Conservation (phyloP, 64 coral and sea anemone species). For the Porites lutea region DNA sequence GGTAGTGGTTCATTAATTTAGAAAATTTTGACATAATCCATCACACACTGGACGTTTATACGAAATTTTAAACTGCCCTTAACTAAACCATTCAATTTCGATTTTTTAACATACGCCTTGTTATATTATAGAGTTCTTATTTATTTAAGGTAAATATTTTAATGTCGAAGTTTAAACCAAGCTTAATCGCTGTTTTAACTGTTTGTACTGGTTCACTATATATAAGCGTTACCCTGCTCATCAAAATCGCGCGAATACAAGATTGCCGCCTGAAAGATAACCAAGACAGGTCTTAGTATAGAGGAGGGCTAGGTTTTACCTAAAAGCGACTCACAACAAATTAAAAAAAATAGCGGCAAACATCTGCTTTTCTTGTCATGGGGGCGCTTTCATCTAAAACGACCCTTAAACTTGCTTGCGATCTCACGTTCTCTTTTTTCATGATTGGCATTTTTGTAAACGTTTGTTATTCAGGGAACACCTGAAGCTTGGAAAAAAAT, state of each 20-base stretch:
- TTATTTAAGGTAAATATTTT: constrained; percentile 28
- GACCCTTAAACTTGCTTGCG: not conserved
- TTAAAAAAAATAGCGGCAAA: constrained; percentile 4
- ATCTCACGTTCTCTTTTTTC: constrained; percentile 4
- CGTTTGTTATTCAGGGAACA: not conserved
- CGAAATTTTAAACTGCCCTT: not conserved
- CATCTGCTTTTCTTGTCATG: constrained; percentile 8
- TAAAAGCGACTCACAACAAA: not conserved
- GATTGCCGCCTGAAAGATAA: not conserved
- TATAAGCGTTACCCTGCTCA: not conserved
- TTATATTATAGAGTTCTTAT: not conserved
- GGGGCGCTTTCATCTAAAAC: not conserved
- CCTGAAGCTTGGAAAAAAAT: not conserved
- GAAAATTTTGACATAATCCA: not conserved
- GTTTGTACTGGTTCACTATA: not conserved
- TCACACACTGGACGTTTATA: no score
- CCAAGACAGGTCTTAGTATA: not conserved
- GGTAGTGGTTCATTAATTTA: not conserved
- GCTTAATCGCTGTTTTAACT: not conserved
- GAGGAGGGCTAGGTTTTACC: not conserved
- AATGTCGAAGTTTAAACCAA: constrained; percentile 21
- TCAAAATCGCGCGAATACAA: not conserved
- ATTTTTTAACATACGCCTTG: not conserved
- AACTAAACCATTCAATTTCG: not conserved
- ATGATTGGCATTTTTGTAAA: not conserved